These are phyloP conservation scores for Phylloscopus whistleri DNA, from an alignment of 2,113 vertebrate species.

Conservation along the genomic window DNA sequence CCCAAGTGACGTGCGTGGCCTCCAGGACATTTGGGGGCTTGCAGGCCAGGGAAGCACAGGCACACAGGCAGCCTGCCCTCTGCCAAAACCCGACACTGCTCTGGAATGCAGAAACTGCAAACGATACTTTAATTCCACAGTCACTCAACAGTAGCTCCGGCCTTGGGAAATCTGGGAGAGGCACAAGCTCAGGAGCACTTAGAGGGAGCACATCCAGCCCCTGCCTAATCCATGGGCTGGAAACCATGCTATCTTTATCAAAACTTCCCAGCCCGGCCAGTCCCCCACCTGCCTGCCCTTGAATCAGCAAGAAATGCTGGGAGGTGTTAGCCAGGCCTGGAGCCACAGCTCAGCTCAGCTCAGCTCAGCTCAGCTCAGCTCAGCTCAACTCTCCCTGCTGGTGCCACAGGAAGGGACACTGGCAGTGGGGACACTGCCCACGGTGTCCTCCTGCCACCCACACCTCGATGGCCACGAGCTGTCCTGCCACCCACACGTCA, in stretches of 20 bases:
- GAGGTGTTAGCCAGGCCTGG: rapidly evolving
- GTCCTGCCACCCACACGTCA: rapidly evolving
- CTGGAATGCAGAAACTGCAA: conserved; percentile 51
- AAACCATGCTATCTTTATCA: not conserved
- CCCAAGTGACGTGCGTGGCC: rapidly evolving
- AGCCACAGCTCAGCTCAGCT: not conserved
- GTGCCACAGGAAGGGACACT: not conserved
- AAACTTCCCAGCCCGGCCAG: not conserved
- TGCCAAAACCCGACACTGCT: not conserved
- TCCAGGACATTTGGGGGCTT: not conserved
- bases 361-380: not conserved
- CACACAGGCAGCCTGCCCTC: not conserved
- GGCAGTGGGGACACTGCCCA: not conserved
- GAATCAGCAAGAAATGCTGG: not conserved
- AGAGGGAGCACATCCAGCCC: not conserved
- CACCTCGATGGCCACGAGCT: not conserved
- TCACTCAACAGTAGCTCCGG: conserved; percentile 14
- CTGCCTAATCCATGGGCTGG: not conserved
- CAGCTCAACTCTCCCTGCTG: not conserved
- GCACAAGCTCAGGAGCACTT: not conserved
- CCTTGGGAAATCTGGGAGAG: conserved; percentile 39
- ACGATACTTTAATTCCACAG: conserved; percentile 39
- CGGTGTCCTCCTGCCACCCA: not conserved
- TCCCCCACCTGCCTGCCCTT: not conserved
- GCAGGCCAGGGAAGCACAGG: not conserved